Base-by-base conservation (phyloP, 2,888 invertebrate genomes). In the Aromia moschata region DNA sequence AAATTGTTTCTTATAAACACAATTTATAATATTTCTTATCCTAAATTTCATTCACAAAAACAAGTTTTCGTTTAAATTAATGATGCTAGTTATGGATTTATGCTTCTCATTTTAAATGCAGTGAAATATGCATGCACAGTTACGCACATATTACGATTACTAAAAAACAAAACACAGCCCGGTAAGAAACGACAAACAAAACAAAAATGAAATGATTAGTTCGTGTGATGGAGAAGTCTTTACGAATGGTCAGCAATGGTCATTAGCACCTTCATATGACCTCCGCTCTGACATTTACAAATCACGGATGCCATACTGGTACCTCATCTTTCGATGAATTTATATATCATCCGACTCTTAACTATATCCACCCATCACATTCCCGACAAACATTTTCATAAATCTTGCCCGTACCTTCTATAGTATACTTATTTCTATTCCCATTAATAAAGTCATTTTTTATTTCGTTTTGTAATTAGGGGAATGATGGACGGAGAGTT, bases 251-350 rank as follows among this genome's bases (percentile, higher is more conserved):
- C 40, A 36, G 40, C 40, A 40, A 45, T 71, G 73, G 71, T 74
- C 74, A 75, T 75, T 74, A 74, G 70, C 73, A 73, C 69, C 71
- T 70, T 62, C 57, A 62, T 60, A 57, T 69, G 73, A 71, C 73
- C 72, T 72, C 70, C 64, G 66, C 62, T 65, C 66, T 69, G 73
- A 74, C 72, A 68, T 67, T 67, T 62, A 71, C 70, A 70, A 71
- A 71, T 71, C 66, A 69, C 69, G 57, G 59, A 69, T 70, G 63
- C 68, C 70, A 65, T 62, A 58, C 64, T 61, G 59, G 60, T 58
- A 58, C 60, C 64, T 65, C 72, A 72, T 74, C 73, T 72, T 61
- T 68, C 64, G 70, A 72, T 72, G 71, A 70, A 77, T 75, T 75
- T 75, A 75, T 77, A 73, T 74, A 72, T 72, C 73, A 55, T 53